phyloP scores from a whole-genome alignment of 2,888 invertebrate species.

The Tetragonula carbonaria region DNA sequence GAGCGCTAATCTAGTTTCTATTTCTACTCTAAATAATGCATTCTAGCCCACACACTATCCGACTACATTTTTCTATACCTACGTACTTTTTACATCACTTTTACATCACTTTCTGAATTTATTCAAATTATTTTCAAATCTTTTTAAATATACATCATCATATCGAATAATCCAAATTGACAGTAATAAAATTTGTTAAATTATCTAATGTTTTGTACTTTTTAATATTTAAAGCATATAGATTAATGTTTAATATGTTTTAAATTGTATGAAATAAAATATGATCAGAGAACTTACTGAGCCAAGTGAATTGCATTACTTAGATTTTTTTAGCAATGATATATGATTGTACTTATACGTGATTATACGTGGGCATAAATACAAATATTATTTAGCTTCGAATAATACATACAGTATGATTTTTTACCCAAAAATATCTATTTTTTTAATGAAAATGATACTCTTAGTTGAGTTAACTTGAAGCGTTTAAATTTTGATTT shows the following conservation, averaged over 20 bases:
- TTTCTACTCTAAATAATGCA: conserved; percentile 75
- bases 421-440: background rate
- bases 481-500: conserved; percentile 18
- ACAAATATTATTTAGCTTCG: conserved; percentile 9
- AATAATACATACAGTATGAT: background rate
- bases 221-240: conserved; percentile 9
- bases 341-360: conserved; percentile 20
- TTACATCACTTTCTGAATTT: background rate
- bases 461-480: background rate
- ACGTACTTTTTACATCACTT: background rate
- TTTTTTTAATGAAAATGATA: conserved; percentile 8
- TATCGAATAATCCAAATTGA: conserved; percentile 3
- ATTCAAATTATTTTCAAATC: conserved; percentile 14
- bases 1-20: conserved; percentile 83
- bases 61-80: conserved; percentile 19
- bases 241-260: conserved; percentile 11
- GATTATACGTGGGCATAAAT: conserved; percentile 16
- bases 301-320: conserved; percentile 68
- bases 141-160: background rate
- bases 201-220: conserved; percentile 5
- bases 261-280: conserved; percentile 16
- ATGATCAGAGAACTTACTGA: conserved; percentile 72
- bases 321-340: conserved; percentile 31
- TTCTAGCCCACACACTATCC: conserved; percentile 56
- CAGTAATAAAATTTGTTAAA: background rate